A percentile compares a stretch with the other conserved stretches of the same genome.
phyloP scores from a whole-genome alignment of 2,888 invertebrate species.

The Sphaerophoria taeniata region DNA sequence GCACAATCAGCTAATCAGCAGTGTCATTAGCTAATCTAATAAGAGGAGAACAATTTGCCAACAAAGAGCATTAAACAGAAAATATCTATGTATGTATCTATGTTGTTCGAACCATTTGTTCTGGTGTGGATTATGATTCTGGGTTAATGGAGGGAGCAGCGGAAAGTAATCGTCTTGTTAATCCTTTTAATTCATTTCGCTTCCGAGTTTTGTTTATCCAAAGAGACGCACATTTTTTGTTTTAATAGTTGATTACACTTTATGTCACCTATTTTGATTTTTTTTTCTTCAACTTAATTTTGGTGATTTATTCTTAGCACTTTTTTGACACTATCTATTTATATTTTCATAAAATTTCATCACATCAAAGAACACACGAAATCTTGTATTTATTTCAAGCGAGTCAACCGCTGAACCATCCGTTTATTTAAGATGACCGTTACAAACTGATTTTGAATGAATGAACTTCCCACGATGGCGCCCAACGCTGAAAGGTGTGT shows the following conservation, averaged over 20 bases:
- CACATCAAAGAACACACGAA: not conserved
- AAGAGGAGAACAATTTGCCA: slow-evolving; percentile 40
- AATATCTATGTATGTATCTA: not conserved
- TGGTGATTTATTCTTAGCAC: not conserved
- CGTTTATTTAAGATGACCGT: slow-evolving; percentile 58
- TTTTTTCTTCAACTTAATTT: not conserved
- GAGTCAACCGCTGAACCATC: slow-evolving; percentile 51
- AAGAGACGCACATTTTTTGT: slow-evolving; percentile 4
- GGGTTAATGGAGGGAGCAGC: not conserved
- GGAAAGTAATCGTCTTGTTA: not conserved
- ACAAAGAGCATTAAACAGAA: not conserved
- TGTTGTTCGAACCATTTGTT: slow-evolving; percentile 39
- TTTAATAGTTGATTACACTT: not conserved
- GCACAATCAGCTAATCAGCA: slow-evolving; percentile 55
- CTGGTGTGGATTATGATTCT: not conserved
- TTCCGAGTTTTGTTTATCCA: slow-evolving; percentile 23
- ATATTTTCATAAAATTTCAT: not conserved
- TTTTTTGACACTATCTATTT: not conserved
- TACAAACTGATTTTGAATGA: slow-evolving; percentile 56
- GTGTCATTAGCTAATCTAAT: slow-evolving; percentile 65
- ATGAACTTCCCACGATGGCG: slow-evolving; percentile 49
- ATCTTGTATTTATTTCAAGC: not conserved
- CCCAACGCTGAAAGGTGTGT: slow-evolving; percentile 24
- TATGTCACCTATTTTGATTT: not conserved
- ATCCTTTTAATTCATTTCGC: slow-evolving; percentile 34